phyloP scores from a whole-genome alignment of 2,888 invertebrate species.

The Dugesia japonica region DNA sequence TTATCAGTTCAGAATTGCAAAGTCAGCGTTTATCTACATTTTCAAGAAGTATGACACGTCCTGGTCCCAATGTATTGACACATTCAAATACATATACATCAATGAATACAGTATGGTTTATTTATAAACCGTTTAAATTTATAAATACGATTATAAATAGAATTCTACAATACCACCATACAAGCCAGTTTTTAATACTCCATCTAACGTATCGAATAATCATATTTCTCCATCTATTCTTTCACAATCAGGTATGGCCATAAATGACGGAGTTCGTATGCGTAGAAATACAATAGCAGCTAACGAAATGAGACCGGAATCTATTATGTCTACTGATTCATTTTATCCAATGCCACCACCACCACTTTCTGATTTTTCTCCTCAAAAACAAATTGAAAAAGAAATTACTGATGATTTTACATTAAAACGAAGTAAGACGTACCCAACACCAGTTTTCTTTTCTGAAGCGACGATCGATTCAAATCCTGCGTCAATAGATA shows the following conservation, averaged over 20 bases:
- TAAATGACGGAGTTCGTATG: neutral
- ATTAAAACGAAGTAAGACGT: slow-evolving; percentile 9
- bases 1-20: slow-evolving; percentile 4
- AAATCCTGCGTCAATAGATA: neutral
- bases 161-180: neutral
- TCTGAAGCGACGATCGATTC: neutral
- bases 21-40: slow-evolving; percentile 7
- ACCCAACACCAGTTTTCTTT: neutral
- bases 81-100: neutral
- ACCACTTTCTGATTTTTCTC: neutral
- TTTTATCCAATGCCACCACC: slow-evolving; percentile 9
- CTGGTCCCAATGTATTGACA: neutral
- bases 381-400: neutral
- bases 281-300: neutral
- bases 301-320: neutral
- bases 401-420: neutral
- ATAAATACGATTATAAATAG: too few relatives aligned
- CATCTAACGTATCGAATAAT: neutral
- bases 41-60: neutral
- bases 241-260: neutral
- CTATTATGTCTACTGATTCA: neutral
- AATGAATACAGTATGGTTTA: too few relatives aligned
- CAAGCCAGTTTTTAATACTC: neutral
- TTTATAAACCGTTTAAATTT: too few relatives aligned
- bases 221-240: neutral